A percentile compares a stretch with the other conserved stretches of the same genome.
Evolutionary conservation across 2,797 vertebrate genomes (phyloP).

Genomic region (Aplochiton taeniatus): DNA sequence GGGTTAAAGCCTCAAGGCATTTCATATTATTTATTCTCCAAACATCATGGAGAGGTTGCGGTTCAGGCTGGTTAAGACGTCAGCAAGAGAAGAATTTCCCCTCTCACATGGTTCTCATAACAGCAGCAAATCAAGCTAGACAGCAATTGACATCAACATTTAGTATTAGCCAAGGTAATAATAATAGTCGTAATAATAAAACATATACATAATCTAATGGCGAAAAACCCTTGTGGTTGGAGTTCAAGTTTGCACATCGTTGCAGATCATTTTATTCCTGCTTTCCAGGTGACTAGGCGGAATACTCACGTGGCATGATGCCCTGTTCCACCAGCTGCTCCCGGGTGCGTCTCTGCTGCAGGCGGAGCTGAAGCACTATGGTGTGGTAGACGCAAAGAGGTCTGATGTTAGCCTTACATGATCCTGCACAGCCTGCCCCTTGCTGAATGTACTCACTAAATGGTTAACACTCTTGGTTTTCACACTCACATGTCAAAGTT

Average conservation of each 20-base stretch:
- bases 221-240: neutral
- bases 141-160: neutral
- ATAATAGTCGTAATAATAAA: neutral
- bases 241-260: neutral
- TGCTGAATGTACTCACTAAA: no score
- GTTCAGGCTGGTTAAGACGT: neutral
- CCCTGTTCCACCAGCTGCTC: conserved; percentile 97
- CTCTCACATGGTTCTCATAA: conserved; percentile 1
- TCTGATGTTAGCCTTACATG: conserved; percentile 33
- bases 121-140: conserved; percentile 8
- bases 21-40: conserved; percentile 14
- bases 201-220: neutral
- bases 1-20: conserved; percentile 17
- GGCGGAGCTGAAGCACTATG: conserved; percentile 91
- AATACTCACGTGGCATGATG: conserved; percentile 96
- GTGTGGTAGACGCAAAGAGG: conserved; percentile 56
- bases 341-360: conserved; percentile 93
- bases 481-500: no score
- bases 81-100: neutral
- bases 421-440: conserved; percentile 1
- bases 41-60: conserved; percentile 4
- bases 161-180: neutral
- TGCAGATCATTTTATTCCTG: neutral
- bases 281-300: neutral
- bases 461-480: no score